Conservation (phyloP, 2,797 vertebrate species). For the Brotula barbata region DNA sequence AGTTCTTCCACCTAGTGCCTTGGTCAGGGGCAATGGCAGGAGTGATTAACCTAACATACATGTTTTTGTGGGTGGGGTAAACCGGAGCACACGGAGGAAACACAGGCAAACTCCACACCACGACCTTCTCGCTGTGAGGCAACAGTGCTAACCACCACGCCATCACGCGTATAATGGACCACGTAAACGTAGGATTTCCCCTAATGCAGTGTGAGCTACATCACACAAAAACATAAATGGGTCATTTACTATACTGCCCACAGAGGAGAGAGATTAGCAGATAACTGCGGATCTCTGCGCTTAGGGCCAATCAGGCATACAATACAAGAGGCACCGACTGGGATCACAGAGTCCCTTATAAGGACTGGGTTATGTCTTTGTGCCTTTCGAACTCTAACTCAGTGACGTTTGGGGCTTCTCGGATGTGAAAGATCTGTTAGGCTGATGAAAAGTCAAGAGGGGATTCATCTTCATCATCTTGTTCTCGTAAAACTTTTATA, state of each 20-base stretch:
- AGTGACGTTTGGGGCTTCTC: constrained; percentile 16
- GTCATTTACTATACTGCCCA: background rate
- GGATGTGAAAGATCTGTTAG: constrained; percentile 32
- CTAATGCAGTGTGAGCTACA: no score
- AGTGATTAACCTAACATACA: no score
- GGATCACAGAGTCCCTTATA: constrained; percentile 41
- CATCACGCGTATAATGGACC: no score
- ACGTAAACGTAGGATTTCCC: no score
- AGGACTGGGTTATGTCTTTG: constrained; percentile 34
- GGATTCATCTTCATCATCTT: constrained; percentile 36
- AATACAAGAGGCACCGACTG: constrained; percentile 18
- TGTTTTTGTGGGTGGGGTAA: no score
- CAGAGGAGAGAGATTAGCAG: constrained; percentile 6
- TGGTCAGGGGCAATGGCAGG: no score
- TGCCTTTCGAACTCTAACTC: constrained; percentile 10
- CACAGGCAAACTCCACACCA: no score
- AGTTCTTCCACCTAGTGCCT: no score
- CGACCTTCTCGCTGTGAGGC: no score
- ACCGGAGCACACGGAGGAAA: no score
- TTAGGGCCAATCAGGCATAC: constrained; percentile 23
- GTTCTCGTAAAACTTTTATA: constrained; percentile 39
- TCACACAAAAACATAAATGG: no score
- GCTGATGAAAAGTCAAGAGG: constrained; percentile 37
- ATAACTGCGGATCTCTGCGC: constrained; percentile 3
- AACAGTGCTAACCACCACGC: no score